Evolutionary conservation across 1,140 invertebrate genomes (phyloP), one percentile per base, ranked within the genome.

Genomic region (Dolichoris vasculosae): DNA sequence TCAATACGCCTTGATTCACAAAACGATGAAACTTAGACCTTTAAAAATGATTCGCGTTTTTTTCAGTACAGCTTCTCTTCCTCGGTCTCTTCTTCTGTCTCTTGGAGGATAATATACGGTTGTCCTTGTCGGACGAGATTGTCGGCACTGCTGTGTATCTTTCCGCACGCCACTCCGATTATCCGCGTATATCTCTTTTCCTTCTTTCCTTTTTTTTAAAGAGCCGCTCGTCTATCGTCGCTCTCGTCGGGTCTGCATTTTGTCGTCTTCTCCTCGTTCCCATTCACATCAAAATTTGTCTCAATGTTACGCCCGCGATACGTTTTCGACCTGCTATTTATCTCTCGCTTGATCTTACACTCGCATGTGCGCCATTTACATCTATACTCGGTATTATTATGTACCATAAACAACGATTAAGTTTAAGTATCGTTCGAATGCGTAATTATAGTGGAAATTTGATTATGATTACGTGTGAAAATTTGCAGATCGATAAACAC

Each of bases 21-120:
- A 51, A 35, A 77, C n/a, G 46, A 51, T 77, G 30, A 35, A 77
- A 75, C n/a, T 51, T 51, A 77, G 23, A 13, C 75, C 30, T 35
- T 55, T 77, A 51, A 77, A 77, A 51, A n/a, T 73, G 8, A 73
- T 59, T 59, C 26, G 23, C 20, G 40, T 9, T 20, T 1, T 9
- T n/a, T 23, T 43, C 40, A 20, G 2, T 17, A 9, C 51, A 26
- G 26, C 6, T 59, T 26, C 17, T n/a, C 35, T 73, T 43, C 13
- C 23, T 43, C 55, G 6, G n/a, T 46, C 13, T 59, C 23, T 26
- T 26, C 13, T 26, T 59, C 23, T 59, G 23, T 59, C 55, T 59
- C 23, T 2, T 59, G 3, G 9, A 26, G 2, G 9, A 59, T 59
- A 26, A 59, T 26, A n/a, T n/a, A 59, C 1, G 7, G 15, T 59